Base-by-base conservation (phyloP, 1,140 invertebrate species). In the Drosophila kohkoa region DNA sequence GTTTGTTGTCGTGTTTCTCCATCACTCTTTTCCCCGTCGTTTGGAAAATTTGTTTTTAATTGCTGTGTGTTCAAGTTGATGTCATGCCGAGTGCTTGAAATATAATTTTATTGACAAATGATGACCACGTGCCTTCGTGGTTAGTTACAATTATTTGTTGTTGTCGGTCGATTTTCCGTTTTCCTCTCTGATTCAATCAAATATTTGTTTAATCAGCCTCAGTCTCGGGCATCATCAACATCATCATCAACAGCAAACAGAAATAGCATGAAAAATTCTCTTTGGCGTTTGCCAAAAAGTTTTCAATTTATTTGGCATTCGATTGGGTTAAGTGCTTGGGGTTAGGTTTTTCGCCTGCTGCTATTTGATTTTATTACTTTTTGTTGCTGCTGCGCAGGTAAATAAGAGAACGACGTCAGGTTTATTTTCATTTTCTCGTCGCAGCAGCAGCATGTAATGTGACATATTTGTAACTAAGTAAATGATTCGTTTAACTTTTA, bases 31-130 rank as follows among this genome's bases (percentile, higher is more conserved):
- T 45, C 38, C n/a, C 16, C 15, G 25, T 41, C 15, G n/a, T 55
- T 38, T 52, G 20, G 79, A 55, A 81, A 86, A 85, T 85, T 81
- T 57, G 65, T 71, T 86, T 85, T 81, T 85, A 85, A 85, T 85
- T 85, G 78, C 52, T 54, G 46, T 59, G 46, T 59, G 38, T 65
- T 20, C 16, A 38, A 8, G 54, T 75, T 49, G 52, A 55, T 55
- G 52, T 55, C 52, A 55, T 55, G 52, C 3, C 35, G 35, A 38
- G 35, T 25, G 20, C 35, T 38, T 35, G 52, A 52, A 52, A 52
- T 52, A 52, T 32, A 52, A 13, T 32, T 52, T 52, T 13, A 55
- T 32, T 55, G 32, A 11, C 11, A 48, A 58, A 13, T 28, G 65
- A 59, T 59, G 30, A 51, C 30, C 55, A 59, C 48, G 65, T 48